Evolutionary conservation across 2,797 vertebrate genomes (phyloP), one percentile per base, ranked within the genome.

Genomic region (Hemibagrus guttatus): DNA sequence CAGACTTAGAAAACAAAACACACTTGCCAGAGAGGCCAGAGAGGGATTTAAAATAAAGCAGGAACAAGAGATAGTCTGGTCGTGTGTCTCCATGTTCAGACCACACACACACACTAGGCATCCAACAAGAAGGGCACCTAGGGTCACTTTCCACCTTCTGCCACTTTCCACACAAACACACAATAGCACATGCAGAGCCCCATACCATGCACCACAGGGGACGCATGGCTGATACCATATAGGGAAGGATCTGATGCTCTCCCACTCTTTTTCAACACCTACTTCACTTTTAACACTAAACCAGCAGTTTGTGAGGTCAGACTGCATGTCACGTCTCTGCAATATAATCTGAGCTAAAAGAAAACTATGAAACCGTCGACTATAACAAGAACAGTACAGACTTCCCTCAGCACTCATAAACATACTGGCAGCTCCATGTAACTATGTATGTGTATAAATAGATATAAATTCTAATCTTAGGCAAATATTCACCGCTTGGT

Each of bases 101-200:
- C 91, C 89, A 91, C 91, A 91, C 89, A 90, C 84, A 42, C 66
- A 58, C 49, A 63, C 63, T 17, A 56, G 72, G 82, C 75, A 58
- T 78, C 69, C 69, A 61, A 35, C 49, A 76, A 79, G 54, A 85
- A 90, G 84, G 64, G 83, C 90, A 86, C 72, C 54, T 23, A 26
- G 75, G 87, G 89, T 88, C 87, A 64, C 84, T 89, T 90, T 90
- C 87, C 79, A 84, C 86, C 79, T 87, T 89, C 81, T 89, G 87
- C 81, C 84, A 88, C 87, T 85, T 87, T 88, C 63, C 84, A 85
- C 78, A 76, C 28, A 21, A 63, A 68, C 63, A 85, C 71, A 85
- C 79, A 88, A 52, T 71, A 82, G 75, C 81, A 28, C 72, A 54
- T 31, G 59, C 64, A 28, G 26, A 68, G 42, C 28, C 49, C 52